Evolutionary conservation across 2,888 invertebrate genomes (phyloP).

Genomic region (Eupithecia dodoneata): DNA sequence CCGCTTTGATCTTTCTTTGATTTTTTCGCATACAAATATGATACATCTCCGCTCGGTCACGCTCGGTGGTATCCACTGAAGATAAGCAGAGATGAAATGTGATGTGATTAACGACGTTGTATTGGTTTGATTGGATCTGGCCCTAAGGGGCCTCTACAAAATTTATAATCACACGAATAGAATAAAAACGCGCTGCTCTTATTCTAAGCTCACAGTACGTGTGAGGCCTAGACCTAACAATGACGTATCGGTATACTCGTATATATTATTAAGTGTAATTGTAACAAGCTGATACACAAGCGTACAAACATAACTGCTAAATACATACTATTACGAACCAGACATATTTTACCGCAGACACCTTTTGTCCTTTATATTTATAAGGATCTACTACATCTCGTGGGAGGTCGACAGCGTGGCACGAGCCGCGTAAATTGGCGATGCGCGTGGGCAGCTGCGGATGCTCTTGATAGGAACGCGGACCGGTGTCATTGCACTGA

Average conservation of each 20-base stretch:
- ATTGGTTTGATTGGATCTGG: too few species aligned
- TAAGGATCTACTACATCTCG: constrained; percentile 49
- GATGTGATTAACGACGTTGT: too few species aligned
- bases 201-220: too few species aligned
- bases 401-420: constrained; percentile 61
- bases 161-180: background rate
- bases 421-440: constrained; percentile 67
- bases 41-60: too few species aligned
- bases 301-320: background rate
- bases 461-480: constrained; percentile 67
- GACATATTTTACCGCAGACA: background rate
- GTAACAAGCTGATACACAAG: background rate
- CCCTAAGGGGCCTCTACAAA: background rate
- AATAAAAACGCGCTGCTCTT: too few species aligned
- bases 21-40: too few species aligned
- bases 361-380: constrained; percentile 21
- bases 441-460: constrained; percentile 71
- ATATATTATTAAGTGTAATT: background rate
- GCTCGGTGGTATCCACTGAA: too few species aligned
- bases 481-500: constrained; percentile 68
- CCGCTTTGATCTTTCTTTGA: too few species aligned
- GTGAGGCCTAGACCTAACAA: background rate
- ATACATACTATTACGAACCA: background rate
- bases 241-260: background rate
- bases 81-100: too few species aligned